Evolutionary conservation across 2,113 vertebrate genomes (phyloP), one percentile per base, ranked within the genome.

Genomic region (Nyctibius bracteatus): DNA sequence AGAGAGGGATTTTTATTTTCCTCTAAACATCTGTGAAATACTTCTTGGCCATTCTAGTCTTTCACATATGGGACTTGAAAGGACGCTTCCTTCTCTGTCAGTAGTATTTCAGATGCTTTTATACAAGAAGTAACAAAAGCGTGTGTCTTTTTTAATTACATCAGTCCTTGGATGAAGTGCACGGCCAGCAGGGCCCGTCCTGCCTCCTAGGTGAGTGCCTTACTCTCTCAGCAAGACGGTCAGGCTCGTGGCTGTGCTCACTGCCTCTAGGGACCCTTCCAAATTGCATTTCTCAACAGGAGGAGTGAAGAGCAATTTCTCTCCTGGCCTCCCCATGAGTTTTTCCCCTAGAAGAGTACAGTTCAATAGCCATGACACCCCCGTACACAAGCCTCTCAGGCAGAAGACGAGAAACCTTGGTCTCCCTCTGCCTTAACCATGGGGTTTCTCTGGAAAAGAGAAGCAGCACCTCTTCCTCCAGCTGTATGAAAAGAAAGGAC

Each of bases 1-100:
- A 63, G 75, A 92, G 86, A 88, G 62, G 52, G 91, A 54, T 72
- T 96, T 93, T 96, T 96, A 93, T 96, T 94, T 96, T 96, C 86
- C 73, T 92, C 78, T 94, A 92, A 97, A 94, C 44, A 61, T 95
- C 91, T 89, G 81, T 96, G 94, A 96, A 95, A 96, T 96, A 91
- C 62, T 95, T 68, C 91, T 91, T 82, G 59, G 70, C 41, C 54
- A 10, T 85, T 96, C 95, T 82, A 95, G 89, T 61, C 86, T 37
- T 84, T 73, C 92, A 80, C 49, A 30, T 88, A 61, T 23, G 57
- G 44, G 73, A 74, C 91, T 95, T 79, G n/a, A 84, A 84, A 47
- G 49, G 24, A 70, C n/a, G 41, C 25, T 79, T 91, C 25, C 21
- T 91, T 90, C 46, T 72, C 80, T 65, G 65, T 78, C 90, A 54